Evolutionary conservation across 2,888 invertebrate genomes (phyloP).

Genomic region (Epinotia demarniana): DNA sequence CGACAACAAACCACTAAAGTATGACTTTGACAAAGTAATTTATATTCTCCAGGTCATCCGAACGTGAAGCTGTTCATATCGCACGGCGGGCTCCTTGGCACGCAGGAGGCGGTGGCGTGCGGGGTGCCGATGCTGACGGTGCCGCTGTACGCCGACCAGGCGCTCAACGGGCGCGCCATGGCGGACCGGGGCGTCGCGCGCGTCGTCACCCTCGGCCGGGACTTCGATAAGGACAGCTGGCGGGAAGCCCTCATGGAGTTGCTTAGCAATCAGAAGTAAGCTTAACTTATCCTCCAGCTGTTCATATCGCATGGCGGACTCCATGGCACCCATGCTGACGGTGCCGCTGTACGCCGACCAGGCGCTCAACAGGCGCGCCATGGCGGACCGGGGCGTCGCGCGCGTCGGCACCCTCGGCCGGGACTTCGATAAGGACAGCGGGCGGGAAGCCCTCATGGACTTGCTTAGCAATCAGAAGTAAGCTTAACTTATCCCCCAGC

Average conservation of each 20-base stretch:
- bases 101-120: slow-evolving; percentile 85
- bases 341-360: slow-evolving; percentile 83
- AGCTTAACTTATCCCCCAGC: slow-evolving; percentile 53
- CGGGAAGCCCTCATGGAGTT: slow-evolving; percentile 69
- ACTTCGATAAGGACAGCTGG: slow-evolving; percentile 66
- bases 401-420: slow-evolving; percentile 65
- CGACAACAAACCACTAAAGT: neutral
- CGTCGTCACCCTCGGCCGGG: slow-evolving; percentile 62
- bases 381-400: slow-evolving; percentile 80
- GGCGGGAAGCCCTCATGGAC: slow-evolving; percentile 70
- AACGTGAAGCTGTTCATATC: slow-evolving; percentile 85
- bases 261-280: slow-evolving; percentile 76
- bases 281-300: slow-evolving; percentile 54
- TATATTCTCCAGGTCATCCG: slow-evolving; percentile 74
- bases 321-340: slow-evolving; percentile 84
- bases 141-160: slow-evolving; percentile 82
- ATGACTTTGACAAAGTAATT: neutral
- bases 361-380: slow-evolving; percentile 80
- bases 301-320: slow-evolving; percentile 87
- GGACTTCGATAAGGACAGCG: slow-evolving; percentile 61
- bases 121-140: slow-evolving; percentile 83
- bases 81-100: slow-evolving; percentile 86
- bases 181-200: slow-evolving; percentile 79
- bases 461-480: slow-evolving; percentile 77
- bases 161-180: slow-evolving; percentile 81